These are phyloP conservation scores for Aphelenchoides fujianensis DNA, from an alignment of 1,140 invertebrate genomes.

Conservation along the genomic window DNA sequence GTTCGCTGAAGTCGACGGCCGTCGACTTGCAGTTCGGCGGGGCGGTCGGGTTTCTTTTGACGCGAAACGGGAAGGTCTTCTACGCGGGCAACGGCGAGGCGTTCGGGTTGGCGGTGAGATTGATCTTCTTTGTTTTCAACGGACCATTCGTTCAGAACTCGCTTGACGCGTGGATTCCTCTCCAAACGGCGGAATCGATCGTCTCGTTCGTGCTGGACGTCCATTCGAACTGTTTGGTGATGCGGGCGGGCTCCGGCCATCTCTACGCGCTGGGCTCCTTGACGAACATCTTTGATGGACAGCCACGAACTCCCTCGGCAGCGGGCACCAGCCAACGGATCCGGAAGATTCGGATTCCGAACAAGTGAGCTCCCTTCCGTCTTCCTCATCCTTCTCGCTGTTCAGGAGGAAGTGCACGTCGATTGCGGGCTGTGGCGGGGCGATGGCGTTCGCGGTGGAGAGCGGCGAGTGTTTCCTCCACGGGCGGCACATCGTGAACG, in stretches of 20 bases:
- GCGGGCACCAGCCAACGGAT: constrained; percentile 26
- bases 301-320: no score
- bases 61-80: constrained; percentile 54
- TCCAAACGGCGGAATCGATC: constrained; percentile 50
- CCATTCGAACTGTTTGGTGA: constrained; percentile 38
- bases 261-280: constrained; percentile 47
- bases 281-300: constrained; percentile 17
- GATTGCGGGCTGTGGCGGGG: constrained; percentile 38
- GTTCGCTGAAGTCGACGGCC: constrained; percentile 23
- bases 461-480: constrained; percentile 50
- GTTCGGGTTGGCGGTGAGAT: constrained; percentile 42
- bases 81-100: constrained; percentile 53
- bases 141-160: constrained; percentile 34
- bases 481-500: constrained; percentile 44
- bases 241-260: constrained; percentile 55
- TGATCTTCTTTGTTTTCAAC: no score
- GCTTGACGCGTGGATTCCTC: constrained; percentile 46
- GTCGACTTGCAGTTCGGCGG: constrained; percentile 50
- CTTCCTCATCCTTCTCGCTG: not conserved
- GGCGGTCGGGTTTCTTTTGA: constrained; percentile 54
- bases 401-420: constrained; percentile 40
- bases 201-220: constrained; percentile 47
- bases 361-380: constrained; percentile 35
- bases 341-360: constrained; percentile 44
- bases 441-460: constrained; percentile 51